Base-by-base conservation (phyloP, 2,113 vertebrate genomes). In the Semnornis frantzii region DNA sequence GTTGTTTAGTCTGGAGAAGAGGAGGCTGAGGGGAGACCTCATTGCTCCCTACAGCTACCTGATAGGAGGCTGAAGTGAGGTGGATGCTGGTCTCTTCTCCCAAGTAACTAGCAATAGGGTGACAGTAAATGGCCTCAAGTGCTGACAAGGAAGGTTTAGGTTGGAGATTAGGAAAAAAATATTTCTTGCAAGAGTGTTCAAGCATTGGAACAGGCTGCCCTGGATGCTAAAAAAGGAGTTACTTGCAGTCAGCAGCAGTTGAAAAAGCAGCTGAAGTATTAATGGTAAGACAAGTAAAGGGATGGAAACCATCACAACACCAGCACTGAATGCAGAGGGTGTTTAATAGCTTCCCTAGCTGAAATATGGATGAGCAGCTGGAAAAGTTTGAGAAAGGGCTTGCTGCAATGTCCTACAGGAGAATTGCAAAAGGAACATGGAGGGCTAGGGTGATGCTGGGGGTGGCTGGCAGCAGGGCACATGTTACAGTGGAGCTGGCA, bases 351-450 rank as follows among this genome's bases (percentile, higher is more conserved):
- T 42, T 71, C 16, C 18, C 27, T 5, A 6, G 30, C 6, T 59
- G 5, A 46, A 68, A 5, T 21, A 8, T 0, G 20, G 34, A 24
- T 52, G 18, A 55, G 65, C 28, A 81, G 21, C n/a, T 90, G 73
- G n/a, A 20, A 48, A 54, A 73, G 23, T 12, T 7, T n/a, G 50
- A 64, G 46, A 63, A 50, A 78, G 15, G 15, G 8, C 37, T 75
- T 55, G 24, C 58, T 72, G 63, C 54, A 33, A 0, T 18, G 52
- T 19, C 28, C 16, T 17, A 11, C 28, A 60, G 54, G 25, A 87
- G 33, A 18, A 12, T 4, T 39, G 58, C 15, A 8, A 24, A 76
- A 21, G 31, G n/a, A 11, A 11, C 0, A 0, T 3, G 10, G 70
- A 68, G 30, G 39, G 19, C 37, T 85, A 57, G 20, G 17, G 27